Evolutionary conservation across 2,888 invertebrate genomes (phyloP).

Genomic region (Eupithecia inturbata): DNA sequence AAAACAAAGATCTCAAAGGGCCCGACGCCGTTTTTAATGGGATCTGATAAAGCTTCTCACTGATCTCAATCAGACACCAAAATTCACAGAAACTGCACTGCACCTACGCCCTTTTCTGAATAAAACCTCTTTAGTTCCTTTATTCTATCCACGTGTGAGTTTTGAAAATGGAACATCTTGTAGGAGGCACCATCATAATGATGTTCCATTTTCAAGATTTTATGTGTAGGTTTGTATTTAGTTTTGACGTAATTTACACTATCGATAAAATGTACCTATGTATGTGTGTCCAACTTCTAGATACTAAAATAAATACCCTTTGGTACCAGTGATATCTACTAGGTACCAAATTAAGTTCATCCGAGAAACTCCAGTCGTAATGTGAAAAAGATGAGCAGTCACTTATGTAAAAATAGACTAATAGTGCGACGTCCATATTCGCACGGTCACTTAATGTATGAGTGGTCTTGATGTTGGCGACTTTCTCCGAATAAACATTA

Average conservation of each 20-base stretch:
- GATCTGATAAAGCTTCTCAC: slow-evolving; percentile 58
- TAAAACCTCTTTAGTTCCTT: slow-evolving; percentile 24
- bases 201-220: background rate
- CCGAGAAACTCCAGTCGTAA: slow-evolving; percentile 57
- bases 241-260: background rate
- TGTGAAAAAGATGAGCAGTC: slow-evolving; percentile 75
- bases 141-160: slow-evolving; percentile 9
- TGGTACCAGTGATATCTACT: background rate
- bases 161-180: slow-evolving; percentile 45
- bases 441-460: slow-evolving; percentile 81
- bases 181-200: slow-evolving; percentile 2
- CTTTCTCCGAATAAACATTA: slow-evolving; percentile 79
- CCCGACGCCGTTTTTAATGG: slow-evolving; percentile 63
- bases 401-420: slow-evolving; percentile 61
- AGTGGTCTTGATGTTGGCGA: slow-evolving; percentile 75
- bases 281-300: too few species aligned
- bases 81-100: slow-evolving; percentile 74
- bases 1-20: slow-evolving; percentile 57
- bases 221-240: too few species aligned
- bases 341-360: background rate
- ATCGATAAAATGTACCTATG: too few species aligned
- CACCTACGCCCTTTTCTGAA: slow-evolving; percentile 42
- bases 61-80: slow-evolving; percentile 79
- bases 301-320: too few species aligned
- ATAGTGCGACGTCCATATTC: slow-evolving; percentile 65